Evolutionary conservation across 2,797 vertebrate species (phyloP).

Genomic region (Psittacula echo): DNA sequence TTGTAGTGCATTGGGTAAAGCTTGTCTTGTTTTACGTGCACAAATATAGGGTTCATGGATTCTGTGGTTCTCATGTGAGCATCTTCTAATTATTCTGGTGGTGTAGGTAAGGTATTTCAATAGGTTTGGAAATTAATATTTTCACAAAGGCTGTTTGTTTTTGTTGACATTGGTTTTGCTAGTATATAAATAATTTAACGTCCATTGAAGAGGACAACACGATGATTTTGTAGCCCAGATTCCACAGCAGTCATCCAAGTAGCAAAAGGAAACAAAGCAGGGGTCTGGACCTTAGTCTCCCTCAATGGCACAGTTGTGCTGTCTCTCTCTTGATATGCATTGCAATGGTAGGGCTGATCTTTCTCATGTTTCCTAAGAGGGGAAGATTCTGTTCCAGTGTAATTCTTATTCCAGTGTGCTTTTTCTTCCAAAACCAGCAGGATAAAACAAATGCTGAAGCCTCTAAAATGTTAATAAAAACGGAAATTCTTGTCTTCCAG

Average conservation of each 20-base stretch:
- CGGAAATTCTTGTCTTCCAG: neutral
- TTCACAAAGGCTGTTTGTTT: neutral
- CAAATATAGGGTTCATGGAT: neutral
- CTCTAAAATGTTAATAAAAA: neutral
- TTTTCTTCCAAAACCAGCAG: neutral
- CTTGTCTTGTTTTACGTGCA: neutral
- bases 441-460: neutral
- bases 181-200: neutral
- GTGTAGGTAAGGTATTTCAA: neutral
- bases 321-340: neutral
- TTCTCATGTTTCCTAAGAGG: neutral
- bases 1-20: neutral
- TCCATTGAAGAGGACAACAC: neutral
- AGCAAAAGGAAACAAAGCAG: neutral
- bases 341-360: neutral
- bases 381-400: neutral
- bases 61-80: neutral
- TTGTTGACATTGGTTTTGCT: neutral
- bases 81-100: neutral
- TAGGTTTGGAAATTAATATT: neutral
- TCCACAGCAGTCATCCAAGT: neutral
- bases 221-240: neutral
- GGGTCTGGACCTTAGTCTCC: neutral
- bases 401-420: neutral
- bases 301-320: neutral